Evolutionary conservation across 2,113 vertebrate genomes (phyloP).

Genomic region (Gila orcuttii): DNA sequence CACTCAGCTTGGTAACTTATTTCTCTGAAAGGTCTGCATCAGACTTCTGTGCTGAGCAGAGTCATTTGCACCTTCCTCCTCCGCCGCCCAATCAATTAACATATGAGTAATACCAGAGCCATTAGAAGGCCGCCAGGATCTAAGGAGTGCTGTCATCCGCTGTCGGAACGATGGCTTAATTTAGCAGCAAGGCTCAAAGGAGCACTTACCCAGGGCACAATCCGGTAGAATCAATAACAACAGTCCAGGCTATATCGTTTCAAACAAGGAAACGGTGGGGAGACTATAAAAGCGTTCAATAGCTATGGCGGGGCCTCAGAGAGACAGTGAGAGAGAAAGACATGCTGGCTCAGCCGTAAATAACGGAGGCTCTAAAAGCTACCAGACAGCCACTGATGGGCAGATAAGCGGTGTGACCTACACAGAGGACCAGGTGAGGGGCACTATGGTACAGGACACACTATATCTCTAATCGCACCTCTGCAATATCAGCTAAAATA

Average conservation of each 20-base stretch:
- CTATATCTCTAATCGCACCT: constrained; percentile 37
- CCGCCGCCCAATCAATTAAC: constrained; percentile 87
- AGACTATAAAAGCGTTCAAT: constrained; percentile 56
- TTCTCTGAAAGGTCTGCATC: constrained; percentile 38
- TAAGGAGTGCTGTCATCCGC: constrained; percentile 85
- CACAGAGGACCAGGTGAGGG: constrained; percentile 33
- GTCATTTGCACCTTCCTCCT: constrained; percentile 63
- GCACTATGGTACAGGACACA: constrained; percentile 56
- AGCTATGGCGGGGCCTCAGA: constrained; percentile 45
- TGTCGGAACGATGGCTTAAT: constrained; percentile 89
- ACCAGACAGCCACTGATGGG: constrained; percentile 48
- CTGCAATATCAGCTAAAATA: constrained; percentile 16
- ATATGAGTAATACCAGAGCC: constrained; percentile 82
- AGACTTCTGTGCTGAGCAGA: constrained; percentile 45
- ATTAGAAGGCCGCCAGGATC: constrained; percentile 81
- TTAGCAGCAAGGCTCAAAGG: constrained; percentile 82
- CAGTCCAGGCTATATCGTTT: constrained; percentile 76
- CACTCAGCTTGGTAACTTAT: constrained; percentile 45
- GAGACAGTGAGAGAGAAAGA: constrained; percentile 48
- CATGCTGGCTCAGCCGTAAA: constrained; percentile 64
- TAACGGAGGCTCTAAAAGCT: constrained; percentile 44
- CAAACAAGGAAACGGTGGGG: constrained; percentile 75
- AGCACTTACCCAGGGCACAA: constrained; percentile 77
- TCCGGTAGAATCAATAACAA: constrained; percentile 85
- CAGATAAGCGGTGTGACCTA: constrained; percentile 45